A percentile compares a stretch with the other conserved stretches of the same genome.
phyloP scores from a whole-genome alignment of 2,888 invertebrate genomes.

The Diadegma fenestrale region DNA sequence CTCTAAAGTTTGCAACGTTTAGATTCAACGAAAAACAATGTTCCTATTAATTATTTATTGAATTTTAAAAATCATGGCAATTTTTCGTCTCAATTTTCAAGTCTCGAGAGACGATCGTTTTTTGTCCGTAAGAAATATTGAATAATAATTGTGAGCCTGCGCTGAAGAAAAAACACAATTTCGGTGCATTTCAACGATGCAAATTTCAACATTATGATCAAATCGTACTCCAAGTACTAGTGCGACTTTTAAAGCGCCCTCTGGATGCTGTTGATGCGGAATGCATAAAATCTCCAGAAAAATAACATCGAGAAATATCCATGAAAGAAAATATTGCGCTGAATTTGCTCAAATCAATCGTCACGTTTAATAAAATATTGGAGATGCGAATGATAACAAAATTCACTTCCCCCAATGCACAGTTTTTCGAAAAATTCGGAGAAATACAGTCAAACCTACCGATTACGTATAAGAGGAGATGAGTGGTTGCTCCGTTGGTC shows the following conservation, averaged over 20 bases:
- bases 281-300: background rate
- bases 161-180: too few species aligned
- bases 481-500: constrained; percentile 62
- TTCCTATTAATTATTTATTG: too few species aligned
- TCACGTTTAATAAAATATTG: constrained; percentile 29
- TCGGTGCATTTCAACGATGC: too few species aligned
- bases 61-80: too few species aligned
- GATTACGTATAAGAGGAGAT: constrained; percentile 51
- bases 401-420: background rate
- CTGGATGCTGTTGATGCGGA: background rate
- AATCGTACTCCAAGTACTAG: too few species aligned
- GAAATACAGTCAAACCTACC: constrained; percentile 18
- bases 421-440: constrained; percentile 29
- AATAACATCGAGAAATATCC: constrained; percentile 12
- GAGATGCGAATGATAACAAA: background rate
- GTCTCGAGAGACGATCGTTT: too few species aligned
- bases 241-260: background rate
- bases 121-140: too few species aligned
- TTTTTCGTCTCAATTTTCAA: too few species aligned
- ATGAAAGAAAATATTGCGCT: background rate
- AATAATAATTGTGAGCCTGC: too few species aligned
- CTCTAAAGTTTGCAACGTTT: too few species aligned
- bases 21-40: too few species aligned
- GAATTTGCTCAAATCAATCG: constrained; percentile 39
- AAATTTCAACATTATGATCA: too few species aligned